phyloP scores from a whole-genome alignment of 2,888 invertebrate genomes.

The Leistus spinibarbis region DNA sequence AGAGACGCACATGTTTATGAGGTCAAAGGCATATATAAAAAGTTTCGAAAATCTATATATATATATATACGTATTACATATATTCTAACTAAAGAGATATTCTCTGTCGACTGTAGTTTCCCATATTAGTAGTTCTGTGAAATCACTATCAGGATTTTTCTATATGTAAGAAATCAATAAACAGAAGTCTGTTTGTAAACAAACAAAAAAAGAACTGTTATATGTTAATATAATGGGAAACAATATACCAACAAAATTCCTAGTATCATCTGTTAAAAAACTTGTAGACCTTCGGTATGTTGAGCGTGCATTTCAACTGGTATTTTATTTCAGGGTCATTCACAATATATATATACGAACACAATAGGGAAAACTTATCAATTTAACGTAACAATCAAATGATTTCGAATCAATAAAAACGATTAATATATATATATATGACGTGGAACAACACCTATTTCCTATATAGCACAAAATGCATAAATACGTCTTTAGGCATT shows the following conservation, averaged over 20 bases:
- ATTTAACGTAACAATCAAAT: background rate
- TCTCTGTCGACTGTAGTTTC: too few relatives aligned
- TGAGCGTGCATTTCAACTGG: background rate
- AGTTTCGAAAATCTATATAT: too few relatives aligned
- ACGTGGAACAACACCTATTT: background rate
- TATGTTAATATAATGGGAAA: background rate
- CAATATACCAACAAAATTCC: background rate
- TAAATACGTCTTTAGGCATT: too few relatives aligned
- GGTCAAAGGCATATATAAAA: too few relatives aligned
- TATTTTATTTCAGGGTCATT: background rate
- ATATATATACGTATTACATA: too few relatives aligned
- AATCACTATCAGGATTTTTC: background rate
- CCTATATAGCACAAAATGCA: too few relatives aligned
- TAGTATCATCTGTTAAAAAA: slow-evolving; percentile 4
- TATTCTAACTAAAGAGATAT: too few relatives aligned
- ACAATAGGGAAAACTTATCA: background rate
- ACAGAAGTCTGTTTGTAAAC: background rate
- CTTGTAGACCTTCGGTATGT: background rate
- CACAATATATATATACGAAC: background rate
- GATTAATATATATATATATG: background rate
- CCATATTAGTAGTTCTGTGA: too few relatives aligned
- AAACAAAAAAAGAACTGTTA: slow-evolving; percentile 8
- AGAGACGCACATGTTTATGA: background rate
- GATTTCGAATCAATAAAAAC: too few relatives aligned
- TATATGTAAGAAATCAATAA: background rate